phyloP scores from a whole-genome alignment of 2,797 vertebrate species.

The Heteromormyrus szaboi region DNA sequence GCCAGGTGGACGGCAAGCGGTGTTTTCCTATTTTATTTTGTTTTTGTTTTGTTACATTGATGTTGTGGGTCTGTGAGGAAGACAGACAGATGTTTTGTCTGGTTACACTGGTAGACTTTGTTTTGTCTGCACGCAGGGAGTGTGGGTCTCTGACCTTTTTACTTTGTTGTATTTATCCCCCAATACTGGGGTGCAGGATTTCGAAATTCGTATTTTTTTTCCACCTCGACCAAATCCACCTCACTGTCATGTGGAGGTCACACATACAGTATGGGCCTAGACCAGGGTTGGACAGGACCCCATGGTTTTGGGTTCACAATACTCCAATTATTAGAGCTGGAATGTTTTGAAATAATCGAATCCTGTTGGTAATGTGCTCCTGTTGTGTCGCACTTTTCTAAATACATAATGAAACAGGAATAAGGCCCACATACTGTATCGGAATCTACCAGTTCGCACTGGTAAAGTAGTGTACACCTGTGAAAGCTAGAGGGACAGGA shows the following conservation, averaged over 20 bases:
- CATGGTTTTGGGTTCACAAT: background rate
- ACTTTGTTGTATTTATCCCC: slow-evolving; percentile 47
- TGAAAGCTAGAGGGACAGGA: background rate
- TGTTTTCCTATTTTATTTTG: slow-evolving; percentile 50
- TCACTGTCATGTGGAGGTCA: background rate
- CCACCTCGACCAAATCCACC: background rate
- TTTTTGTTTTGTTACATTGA: slow-evolving; percentile 49
- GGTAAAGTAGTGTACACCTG: background rate
- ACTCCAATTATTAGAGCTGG: background rate
- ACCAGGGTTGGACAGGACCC: too few species aligned
- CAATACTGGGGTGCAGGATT: slow-evolving; percentile 30
- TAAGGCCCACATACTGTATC: background rate
- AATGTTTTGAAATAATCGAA: background rate
- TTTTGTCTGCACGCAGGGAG: slow-evolving; percentile 48
- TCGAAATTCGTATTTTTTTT: slow-evolving; percentile 17
- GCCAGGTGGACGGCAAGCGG: slow-evolving; percentile 83
- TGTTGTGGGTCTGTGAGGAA: slow-evolving; percentile 56
- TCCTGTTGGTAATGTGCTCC: background rate
- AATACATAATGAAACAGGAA: background rate
- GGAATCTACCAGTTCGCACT: background rate
- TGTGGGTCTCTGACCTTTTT: slow-evolving; percentile 53
- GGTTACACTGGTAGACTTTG: slow-evolving; percentile 49
- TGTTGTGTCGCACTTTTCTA: background rate
- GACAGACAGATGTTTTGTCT: slow-evolving; percentile 57
- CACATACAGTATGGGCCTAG: background rate